Base-by-base conservation (phyloP, 2,797 vertebrate genomes). In the Mastacembelus armatus region DNA sequence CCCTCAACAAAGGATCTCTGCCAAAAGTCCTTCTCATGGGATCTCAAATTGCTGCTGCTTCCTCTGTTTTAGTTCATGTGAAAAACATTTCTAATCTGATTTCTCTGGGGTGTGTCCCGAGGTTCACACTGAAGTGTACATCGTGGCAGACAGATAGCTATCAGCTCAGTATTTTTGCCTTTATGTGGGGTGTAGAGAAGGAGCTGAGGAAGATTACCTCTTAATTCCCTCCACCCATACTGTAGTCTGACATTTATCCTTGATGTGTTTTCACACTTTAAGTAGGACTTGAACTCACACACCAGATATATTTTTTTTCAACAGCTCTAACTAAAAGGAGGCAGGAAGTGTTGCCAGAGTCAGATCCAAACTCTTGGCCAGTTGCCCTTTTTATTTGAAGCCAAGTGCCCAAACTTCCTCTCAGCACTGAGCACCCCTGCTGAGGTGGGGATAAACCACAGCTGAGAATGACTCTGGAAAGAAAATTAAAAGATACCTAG, bases 201-300 rank as follows among this genome's bases (percentile, higher is more conserved):
- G 71, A 74, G 51, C 75, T 6, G 7, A 51, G 68, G 74, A 75
- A 86, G 81, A 87, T 86, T 87, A 84, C 68, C 66, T 71, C 66
- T 65, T 78, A 87, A 88, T 78, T 85, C 84, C 76, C 67, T 67
- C 51, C 62, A 42, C 58, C 62, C 66, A 52, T 30, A 72, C 68
- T 70, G 62, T 32, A 68, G 73, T 52, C 56, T 79, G 85, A 85
- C 81, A 77, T 84, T 83, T 81, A 88, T 85, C 82, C 75, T 16
- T 77, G 68, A 82, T 74, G 71, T 73, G 66, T 87, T 84, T 83
- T 81, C 73, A 78, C 76, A 68, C 77, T 79, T 61, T 66, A 78
- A 81, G 79, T 52, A 47, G 60, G 66, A 54, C 68, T 80, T 24
- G n/a, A 16, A 82, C 77, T 61, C 66, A 8, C 66, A 68, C 63